phyloP scores from a whole-genome alignment of 2,113 vertebrate genomes.

The Chelonoidis abingdonii region DNA sequence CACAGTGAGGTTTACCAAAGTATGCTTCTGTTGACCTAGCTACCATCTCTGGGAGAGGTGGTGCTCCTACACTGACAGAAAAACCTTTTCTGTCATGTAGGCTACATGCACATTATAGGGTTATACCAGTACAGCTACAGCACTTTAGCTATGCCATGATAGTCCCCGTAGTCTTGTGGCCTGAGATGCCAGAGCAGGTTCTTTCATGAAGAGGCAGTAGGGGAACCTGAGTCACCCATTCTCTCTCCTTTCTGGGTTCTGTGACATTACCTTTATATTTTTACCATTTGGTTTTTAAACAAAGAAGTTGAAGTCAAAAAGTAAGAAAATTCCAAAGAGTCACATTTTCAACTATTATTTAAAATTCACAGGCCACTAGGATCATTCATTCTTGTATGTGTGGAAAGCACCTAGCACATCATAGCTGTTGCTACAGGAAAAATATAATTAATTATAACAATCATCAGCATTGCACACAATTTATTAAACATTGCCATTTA shows the following conservation, averaged over 20 bases:
- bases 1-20: background rate
- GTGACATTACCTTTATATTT: conserved; percentile 2
- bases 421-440: background rate
- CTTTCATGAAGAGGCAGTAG: background rate
- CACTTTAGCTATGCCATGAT: background rate
- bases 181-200: fast-evolving
- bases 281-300: background rate
- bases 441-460: background rate
- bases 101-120: background rate
- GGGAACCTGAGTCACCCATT: background rate
- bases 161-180: background rate
- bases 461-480: conserved; percentile 1
- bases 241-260: background rate
- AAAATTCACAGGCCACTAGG: conserved; percentile 18
- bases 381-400: background rate
- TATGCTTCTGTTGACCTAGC: background rate
- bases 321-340: background rate
- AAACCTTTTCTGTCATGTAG: background rate
- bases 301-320: background rate
- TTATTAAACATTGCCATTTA: conserved; percentile 43
- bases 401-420: conserved; percentile 21
- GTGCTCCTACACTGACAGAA: background rate
- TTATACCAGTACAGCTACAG: background rate
- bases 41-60: background rate
- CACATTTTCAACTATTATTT: conserved; percentile 41